These are phyloP conservation scores for Melieria crassipennis DNA, from an alignment of 2,888 invertebrate genomes.

Conservation along the genomic window DNA sequence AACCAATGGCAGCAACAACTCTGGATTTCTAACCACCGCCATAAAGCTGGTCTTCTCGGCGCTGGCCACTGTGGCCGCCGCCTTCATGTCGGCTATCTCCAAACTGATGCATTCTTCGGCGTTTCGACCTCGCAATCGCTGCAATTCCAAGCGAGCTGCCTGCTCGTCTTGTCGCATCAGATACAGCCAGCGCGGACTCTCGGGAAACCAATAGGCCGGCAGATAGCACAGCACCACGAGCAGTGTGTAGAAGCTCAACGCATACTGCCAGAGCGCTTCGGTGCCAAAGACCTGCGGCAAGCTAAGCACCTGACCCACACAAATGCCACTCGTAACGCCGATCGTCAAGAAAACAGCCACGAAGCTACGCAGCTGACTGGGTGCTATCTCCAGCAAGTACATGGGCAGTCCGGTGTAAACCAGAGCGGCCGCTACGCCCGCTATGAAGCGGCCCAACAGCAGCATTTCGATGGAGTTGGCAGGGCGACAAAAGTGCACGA, in stretches of 20 bases:
- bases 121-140: slow-evolving; percentile 44
- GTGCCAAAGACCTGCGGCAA: slow-evolving; percentile 67
- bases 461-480: slow-evolving; percentile 85
- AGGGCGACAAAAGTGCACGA: slow-evolving; percentile 74
- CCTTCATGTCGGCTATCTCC: slow-evolving; percentile 72
- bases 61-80: slow-evolving; percentile 61
- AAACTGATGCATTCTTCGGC: slow-evolving; percentile 53
- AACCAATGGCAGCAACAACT: slow-evolving; percentile 75
- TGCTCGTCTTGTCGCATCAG: slow-evolving; percentile 74
- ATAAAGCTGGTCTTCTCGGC: slow-evolving; percentile 69
- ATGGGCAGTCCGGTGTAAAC: slow-evolving; percentile 87
- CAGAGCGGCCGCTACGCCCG: slow-evolving; percentile 80
- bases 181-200: slow-evolving; percentile 87
- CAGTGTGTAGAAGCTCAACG: slow-evolving; percentile 76
- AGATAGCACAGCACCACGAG: slow-evolving; percentile 74
- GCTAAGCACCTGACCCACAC: slow-evolving; percentile 57
- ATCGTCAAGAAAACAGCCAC: slow-evolving; percentile 81
- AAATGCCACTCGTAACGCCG: slow-evolving; percentile 58
- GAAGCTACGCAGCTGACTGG: slow-evolving; percentile 77
- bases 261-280: slow-evolving; percentile 75
- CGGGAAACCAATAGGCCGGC: slow-evolving; percentile 77
- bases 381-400: slow-evolving; percentile 89
- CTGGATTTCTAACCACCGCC: slow-evolving; percentile 69
- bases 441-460: slow-evolving; percentile 78
- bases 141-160: slow-evolving; percentile 65